Percentiles rank a stretch among this genome's conserved stretches.
Conservation (phyloP, 2,888 invertebrate species). For the Cylindroiulus punctatus region DNA sequence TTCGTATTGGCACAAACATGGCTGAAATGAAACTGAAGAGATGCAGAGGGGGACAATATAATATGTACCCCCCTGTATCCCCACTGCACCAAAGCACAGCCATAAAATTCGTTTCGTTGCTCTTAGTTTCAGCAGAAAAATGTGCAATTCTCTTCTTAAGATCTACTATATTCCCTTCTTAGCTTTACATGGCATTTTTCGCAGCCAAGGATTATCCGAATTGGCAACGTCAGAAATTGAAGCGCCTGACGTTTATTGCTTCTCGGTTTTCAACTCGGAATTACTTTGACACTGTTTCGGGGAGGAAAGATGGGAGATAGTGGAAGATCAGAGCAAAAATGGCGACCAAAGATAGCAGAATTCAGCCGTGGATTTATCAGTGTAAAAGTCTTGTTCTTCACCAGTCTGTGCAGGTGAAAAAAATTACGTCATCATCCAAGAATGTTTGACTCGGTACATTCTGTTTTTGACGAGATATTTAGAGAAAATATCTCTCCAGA, state of each 20-base stretch:
- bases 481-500: too few species aligned
- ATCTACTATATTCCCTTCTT: slow-evolving; percentile 36
- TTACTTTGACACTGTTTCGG: slow-evolving; percentile 31
- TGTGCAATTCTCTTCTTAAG: slow-evolving; percentile 43
- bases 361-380: neutral
- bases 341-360: neutral
- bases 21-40: neutral
- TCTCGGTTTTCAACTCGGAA: slow-evolving; percentile 39
- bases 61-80: neutral
- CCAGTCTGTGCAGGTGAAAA: too few species aligned
- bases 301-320: neutral
- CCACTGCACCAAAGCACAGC: slow-evolving; percentile 18
- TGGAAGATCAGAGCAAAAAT: neutral
- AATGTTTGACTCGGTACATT: too few species aligned
- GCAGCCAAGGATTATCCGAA: slow-evolving; percentile 30
- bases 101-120: slow-evolving; percentile 34
- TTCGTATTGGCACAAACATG: neutral
- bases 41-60: neutral
- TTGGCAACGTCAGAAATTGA: slow-evolving; percentile 39
- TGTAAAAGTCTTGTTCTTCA: neutral
- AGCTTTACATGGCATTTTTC: slow-evolving; percentile 40
- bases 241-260: slow-evolving; percentile 45
- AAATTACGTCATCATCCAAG: too few species aligned
- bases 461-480: too few species aligned
- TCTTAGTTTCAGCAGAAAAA: slow-evolving; percentile 3